A percentile compares a stretch with the other conserved stretches of the same genome.
These are phyloP conservation scores for Danio aesculapii DNA, from an alignment of 2,797 vertebrate genomes.

Conservation along the genomic window DNA sequence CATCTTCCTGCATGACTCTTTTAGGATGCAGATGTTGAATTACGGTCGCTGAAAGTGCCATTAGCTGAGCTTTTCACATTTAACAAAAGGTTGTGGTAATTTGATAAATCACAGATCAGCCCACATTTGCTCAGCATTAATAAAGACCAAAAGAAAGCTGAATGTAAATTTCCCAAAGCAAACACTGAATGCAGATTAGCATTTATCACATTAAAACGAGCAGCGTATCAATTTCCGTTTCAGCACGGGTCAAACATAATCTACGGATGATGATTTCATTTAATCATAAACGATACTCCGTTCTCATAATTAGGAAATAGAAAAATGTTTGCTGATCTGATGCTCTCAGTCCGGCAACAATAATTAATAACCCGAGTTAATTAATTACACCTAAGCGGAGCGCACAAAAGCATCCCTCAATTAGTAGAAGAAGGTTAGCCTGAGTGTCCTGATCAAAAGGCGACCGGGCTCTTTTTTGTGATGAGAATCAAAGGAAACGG, in stretches of 20 bases:
- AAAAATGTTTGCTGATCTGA: conserved; percentile 31
- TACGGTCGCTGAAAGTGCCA: neutral
- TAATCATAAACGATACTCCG: conserved; percentile 43
- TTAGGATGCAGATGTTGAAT: neutral
- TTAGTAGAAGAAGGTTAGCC: neutral
- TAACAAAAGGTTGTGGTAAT: conserved; percentile 30
- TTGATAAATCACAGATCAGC: conserved; percentile 20
- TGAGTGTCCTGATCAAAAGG: conserved; percentile 36
- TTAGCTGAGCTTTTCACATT: conserved; percentile 9
- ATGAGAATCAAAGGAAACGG: conserved; percentile 49
- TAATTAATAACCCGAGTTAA: conserved; percentile 42
- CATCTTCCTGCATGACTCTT: neutral
- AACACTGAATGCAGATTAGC: conserved; percentile 7
- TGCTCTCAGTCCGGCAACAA: conserved; percentile 26
- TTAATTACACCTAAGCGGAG: conserved; percentile 50
- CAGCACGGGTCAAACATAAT: conserved; percentile 23
- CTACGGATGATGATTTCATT: conserved; percentile 22
- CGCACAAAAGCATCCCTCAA: conserved; percentile 27
- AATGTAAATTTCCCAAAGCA: neutral
- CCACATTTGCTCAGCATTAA: conserved; percentile 5
- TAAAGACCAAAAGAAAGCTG: neutral
- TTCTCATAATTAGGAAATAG: conserved; percentile 50
- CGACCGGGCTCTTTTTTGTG: conserved; percentile 32
- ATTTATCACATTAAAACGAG: conserved; percentile 5
- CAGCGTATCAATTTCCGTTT: conserved; percentile 30